Conservation (phyloP, 1,140 invertebrate species). For the Dinoponera quadriceps region DNA sequence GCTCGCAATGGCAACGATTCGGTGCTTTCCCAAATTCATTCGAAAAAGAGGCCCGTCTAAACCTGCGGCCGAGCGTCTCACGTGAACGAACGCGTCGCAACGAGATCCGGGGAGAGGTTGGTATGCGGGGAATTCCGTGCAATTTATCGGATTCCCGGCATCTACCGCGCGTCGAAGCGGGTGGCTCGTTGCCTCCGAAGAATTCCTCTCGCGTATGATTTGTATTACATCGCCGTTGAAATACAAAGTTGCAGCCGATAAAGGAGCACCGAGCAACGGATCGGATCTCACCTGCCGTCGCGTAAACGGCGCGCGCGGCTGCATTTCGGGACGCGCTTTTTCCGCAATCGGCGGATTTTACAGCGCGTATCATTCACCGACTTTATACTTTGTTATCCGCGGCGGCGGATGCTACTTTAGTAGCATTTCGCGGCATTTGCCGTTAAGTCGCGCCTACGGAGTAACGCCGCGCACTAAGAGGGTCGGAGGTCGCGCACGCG, state of each 20-base stretch:
- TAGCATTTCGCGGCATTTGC: constrained; percentile 49
- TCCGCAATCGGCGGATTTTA: neutral
- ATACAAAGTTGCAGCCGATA: neutral
- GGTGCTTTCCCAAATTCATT: neutral
- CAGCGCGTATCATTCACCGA: neutral
- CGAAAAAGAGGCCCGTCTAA: too few species aligned
- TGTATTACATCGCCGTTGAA: neutral
- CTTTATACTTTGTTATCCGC: constrained; percentile 27
- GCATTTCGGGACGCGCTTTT: neutral
- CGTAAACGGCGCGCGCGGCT: neutral
- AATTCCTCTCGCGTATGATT: neutral
- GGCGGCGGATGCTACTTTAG: constrained; percentile 42
- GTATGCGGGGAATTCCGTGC: neutral
- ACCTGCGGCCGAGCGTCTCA: too few species aligned
- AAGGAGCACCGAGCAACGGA: neutral
- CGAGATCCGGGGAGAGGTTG: neutral
- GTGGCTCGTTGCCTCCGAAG: neutral
- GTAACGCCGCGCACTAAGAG: constrained; percentile 40
- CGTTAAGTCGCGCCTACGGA: constrained; percentile 40
- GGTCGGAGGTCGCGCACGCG: constrained; percentile 32
- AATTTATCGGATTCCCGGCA: neutral
- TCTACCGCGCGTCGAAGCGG: neutral
- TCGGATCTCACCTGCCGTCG: neutral
- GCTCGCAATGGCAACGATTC: too few species aligned
- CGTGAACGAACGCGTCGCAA: neutral